Base-by-base conservation (phyloP, 1,140 invertebrate species). In the Melitaea cinxia region DNA sequence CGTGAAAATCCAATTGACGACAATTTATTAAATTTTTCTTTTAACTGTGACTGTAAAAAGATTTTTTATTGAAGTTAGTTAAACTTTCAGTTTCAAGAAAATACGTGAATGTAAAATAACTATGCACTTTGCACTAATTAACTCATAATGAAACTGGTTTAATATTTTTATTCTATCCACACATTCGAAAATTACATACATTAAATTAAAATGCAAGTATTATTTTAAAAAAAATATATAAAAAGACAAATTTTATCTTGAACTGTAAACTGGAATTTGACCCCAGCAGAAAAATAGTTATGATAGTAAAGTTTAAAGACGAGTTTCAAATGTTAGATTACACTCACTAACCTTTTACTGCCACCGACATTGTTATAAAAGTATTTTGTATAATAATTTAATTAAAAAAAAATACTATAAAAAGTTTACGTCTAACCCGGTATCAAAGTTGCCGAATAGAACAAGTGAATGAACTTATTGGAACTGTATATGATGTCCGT, bases 231-330 rank as follows among this genome's bases (percentile, higher is more conserved):
- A 21, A 9, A 23, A 5, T 23, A 9, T 1, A 23, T 23, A 12
- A 12, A 19, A 23, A 9, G 2, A 3, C 10, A 17, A 23, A 10
- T 21, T 21, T 52, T 26, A 50, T 26, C 49, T 52, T 14, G 4
- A 33, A 45, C 6, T 24, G 28, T 47, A 26, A 45, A 58, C 72
- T 88, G 85, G 85, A 88, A 72, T 88, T 88, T 88, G 85, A 85
- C 80, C 85, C 83, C 80, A 35, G 21, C 23, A n/a, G 19, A 23
- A 39, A 65, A 63, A 30, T 42, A 53, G 52, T 56, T 39, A 58
- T 54, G n/a, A 50, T 35, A 23, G 26, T 15, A 45, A 19, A 42
- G 15, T 63, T 33, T 50, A 42, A 49, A 50, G 39, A 10, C 26
- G n/a, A 19, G 12, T 39, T 15, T 35, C 0, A 23, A 14, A 17